Evolutionary conservation across 2,113 vertebrate genomes (phyloP).

Genomic region (Notiomystis cincta): DNA sequence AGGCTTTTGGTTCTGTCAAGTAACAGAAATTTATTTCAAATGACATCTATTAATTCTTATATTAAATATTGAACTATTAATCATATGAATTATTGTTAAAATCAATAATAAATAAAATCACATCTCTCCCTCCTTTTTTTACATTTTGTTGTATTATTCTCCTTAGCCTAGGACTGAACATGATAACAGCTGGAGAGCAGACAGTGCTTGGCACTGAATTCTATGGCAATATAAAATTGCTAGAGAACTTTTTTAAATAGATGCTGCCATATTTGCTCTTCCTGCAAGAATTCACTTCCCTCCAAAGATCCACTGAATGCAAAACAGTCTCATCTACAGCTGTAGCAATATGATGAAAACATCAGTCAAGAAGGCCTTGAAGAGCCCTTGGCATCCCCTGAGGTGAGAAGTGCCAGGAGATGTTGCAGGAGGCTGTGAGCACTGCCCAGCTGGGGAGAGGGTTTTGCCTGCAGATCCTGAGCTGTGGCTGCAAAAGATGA

Average conservation of each 20-base stretch:
- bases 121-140: background rate
- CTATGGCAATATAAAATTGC: background rate
- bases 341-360: background rate
- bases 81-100: background rate
- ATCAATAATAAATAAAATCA: background rate
- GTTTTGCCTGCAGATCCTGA: background rate
- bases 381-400: background rate
- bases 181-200: background rate
- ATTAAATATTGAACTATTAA: background rate
- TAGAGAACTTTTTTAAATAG: background rate
- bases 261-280: background rate
- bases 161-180: background rate
- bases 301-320: background rate
- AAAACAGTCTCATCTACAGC: background rate
- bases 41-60: background rate
- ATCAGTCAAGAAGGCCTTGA: background rate
- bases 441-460: rapidly evolving
- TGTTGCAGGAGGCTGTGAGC: background rate
- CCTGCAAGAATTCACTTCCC: background rate
- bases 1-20: background rate
- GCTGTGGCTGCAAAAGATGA: background rate
- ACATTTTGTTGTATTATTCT: background rate
- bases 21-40: background rate
- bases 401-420: background rate
- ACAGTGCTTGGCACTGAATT: background rate